These are phyloP conservation scores for Cliona cf. orientalis DNA, from an alignment of 37 sponge, comb jelly and placozoan genomes.

Conservation along the genomic window DNA sequence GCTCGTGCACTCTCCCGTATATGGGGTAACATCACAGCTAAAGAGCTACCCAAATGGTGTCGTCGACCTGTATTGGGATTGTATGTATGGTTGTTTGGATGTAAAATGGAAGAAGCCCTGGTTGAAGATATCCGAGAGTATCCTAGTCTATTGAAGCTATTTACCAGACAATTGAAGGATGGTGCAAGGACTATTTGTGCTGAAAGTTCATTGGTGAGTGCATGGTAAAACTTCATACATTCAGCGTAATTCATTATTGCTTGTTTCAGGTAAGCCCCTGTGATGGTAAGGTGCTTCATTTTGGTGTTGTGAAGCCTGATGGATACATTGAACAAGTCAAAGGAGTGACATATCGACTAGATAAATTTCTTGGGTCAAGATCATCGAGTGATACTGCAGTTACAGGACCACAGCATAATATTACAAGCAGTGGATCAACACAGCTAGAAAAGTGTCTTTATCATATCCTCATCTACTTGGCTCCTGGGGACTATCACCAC, in stretches of 20 bases:
- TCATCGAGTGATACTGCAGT: not conserved
- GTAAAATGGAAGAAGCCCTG: conserved; percentile 83
- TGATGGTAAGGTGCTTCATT: conserved; percentile 92
- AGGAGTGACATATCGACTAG: conserved; percentile 87
- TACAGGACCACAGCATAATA: too few species aligned
- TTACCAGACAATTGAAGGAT: conserved; percentile 73
- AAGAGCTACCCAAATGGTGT: conserved; percentile 73
- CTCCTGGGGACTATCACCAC: conserved; percentile 97
- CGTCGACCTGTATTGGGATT: conserved; percentile 63
- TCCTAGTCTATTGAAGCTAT: conserved; percentile 60
- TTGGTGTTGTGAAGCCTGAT: conserved; percentile 66
- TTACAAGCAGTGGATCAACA: not conserved
- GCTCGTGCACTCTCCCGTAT: conserved; percentile 75
- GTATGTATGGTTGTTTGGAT: conserved; percentile 76
- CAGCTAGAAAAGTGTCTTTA: conserved; percentile 36
- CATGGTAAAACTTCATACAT: too few species aligned
- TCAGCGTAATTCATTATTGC: too few species aligned
- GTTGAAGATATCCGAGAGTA: conserved; percentile 65
- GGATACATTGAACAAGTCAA: conserved; percentile 93
- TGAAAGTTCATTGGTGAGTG: conserved; percentile 69
- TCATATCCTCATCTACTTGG: conserved; percentile 87
- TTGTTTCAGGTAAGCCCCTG: conserved; percentile 91
- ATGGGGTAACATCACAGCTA: conserved; percentile 61
- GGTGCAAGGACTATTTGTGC: conserved; percentile 48
- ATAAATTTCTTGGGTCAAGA: conserved; percentile 73